These are phyloP conservation scores for Saiga tatarica DNA, from an alignment of 2,113 vertebrate genomes.

Conservation along the genomic window DNA sequence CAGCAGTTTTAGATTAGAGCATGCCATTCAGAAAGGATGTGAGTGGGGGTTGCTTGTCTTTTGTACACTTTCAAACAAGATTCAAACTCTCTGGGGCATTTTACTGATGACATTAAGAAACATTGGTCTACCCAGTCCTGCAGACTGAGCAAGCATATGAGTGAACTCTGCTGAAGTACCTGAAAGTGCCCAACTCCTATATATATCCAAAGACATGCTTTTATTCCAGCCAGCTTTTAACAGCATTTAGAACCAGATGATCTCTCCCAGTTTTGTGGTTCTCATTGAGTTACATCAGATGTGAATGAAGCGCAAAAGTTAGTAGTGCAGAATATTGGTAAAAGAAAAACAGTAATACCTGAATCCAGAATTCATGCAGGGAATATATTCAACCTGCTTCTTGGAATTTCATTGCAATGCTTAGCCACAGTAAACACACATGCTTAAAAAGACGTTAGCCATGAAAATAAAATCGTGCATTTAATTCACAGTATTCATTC, in stretches of 20 bases:
- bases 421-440: slow-evolving; percentile 74
- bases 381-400: slow-evolving; percentile 61
- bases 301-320: slow-evolving; percentile 35
- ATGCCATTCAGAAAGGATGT: not conserved
- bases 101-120: not conserved
- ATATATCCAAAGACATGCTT: not conserved
- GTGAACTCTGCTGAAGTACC: not conserved
- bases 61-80: not conserved
- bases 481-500: slow-evolving; percentile 46
- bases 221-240: not conserved
- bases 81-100: not conserved
- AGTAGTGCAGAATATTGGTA: slow-evolving; percentile 54
- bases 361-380: slow-evolving; percentile 40
- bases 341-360: not conserved
- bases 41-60: not conserved
- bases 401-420: slow-evolving; percentile 78
- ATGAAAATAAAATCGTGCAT: slow-evolving; percentile 66
- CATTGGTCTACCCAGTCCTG: not conserved
- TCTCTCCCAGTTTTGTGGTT: slow-evolving; percentile 14
- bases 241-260: slow-evolving; percentile 7
- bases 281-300: slow-evolving; percentile 77
- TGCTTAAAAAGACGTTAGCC: slow-evolving; percentile 53
- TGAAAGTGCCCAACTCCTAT: not conserved
- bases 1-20: not conserved
- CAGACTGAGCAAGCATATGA: not conserved